Conservation (phyloP, 2,888 invertebrate genomes). For the Torymus aiolomorphi region DNA sequence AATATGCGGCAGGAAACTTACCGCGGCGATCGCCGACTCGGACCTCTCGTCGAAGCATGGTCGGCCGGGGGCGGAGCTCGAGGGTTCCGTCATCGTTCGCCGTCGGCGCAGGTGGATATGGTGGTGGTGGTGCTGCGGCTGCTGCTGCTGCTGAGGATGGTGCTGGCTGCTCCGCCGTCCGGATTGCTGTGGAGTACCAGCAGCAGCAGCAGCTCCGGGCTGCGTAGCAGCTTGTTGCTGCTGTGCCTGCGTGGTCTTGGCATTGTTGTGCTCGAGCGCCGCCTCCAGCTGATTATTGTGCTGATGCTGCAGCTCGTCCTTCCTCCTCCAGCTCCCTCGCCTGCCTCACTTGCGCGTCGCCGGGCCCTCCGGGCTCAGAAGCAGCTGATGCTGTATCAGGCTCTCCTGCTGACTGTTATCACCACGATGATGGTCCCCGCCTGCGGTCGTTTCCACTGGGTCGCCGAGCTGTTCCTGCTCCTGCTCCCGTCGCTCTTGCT, state of each 20-base stretch:
- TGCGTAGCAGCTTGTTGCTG: not conserved
- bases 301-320: constrained; percentile 1
- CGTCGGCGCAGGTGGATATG: constrained; percentile 38
- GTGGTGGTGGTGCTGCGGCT: constrained; percentile 17
- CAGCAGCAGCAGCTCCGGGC: not conserved
- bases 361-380: constrained; percentile 7
- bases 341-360: constrained; percentile 44
- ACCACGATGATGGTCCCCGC: no score
- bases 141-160: constrained; percentile 19
- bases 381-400: not conserved
- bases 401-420: no score
- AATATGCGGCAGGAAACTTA: constrained; percentile 62
- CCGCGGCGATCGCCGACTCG: constrained; percentile 69
- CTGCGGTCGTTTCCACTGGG: not conserved
- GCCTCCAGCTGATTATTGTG: constrained; percentile 3
- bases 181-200: not conserved
- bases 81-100: constrained; percentile 72
- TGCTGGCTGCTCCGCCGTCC: constrained; percentile 47
- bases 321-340: constrained; percentile 46
- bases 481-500: constrained; percentile 26
- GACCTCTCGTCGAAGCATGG: constrained; percentile 69
- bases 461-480: not conserved
- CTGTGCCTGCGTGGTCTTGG: no score
- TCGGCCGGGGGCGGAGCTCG: constrained; percentile 54
- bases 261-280: not conserved